A percentile compares a stretch with the other conserved stretches of the same genome.
Evolutionary conservation across 1,140 invertebrate species (phyloP).

Genomic region (Polypedilum pembai): DNA sequence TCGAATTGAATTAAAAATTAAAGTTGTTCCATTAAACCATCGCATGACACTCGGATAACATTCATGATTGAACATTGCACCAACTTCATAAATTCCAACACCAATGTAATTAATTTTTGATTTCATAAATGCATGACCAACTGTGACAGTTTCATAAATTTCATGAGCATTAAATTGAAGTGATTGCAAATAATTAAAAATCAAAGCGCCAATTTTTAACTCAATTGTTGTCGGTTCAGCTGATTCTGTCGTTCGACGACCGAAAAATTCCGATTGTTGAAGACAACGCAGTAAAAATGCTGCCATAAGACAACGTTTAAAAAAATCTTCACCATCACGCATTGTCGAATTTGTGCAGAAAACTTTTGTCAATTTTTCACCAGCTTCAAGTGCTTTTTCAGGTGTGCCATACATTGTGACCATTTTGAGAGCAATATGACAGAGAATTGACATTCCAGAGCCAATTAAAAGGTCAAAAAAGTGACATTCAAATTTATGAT

Average conservation of each 20-base stretch:
- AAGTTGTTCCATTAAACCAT: conserved; percentile 66
- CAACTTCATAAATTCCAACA: conserved; percentile 70
- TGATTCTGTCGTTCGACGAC: conserved; percentile 40
- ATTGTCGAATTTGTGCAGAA: conserved; percentile 60
- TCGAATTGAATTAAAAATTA: conserved; percentile 61
- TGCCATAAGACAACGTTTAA: conserved; percentile 69
- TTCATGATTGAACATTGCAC: conserved; percentile 80
- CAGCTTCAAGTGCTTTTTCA: conserved; percentile 39
- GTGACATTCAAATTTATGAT: conserved; percentile 77
- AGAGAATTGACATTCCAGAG: conserved; percentile 73
- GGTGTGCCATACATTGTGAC: conserved; percentile 55
- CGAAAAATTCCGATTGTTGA: conserved; percentile 56
- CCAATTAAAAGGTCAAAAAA: conserved; percentile 64
- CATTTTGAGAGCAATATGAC: conserved; percentile 65
- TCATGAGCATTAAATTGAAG: conserved; percentile 87
- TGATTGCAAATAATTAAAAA: conserved; percentile 68
- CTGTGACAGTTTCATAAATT: conserved; percentile 63
- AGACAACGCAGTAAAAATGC: conserved; percentile 67
- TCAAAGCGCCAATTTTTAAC: conserved; percentile 51
- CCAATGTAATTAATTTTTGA: conserved; percentile 58
- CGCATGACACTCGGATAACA: conserved; percentile 73
- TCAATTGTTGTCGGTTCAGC: conserved; percentile 48
- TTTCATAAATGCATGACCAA: conserved; percentile 46
- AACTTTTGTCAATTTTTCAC: conserved; percentile 45
- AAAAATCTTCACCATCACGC: conserved; percentile 60